These are phyloP conservation scores for Drosophila simulans DNA, from an alignment of 1,140 invertebrate species.

Conservation along the genomic window DNA sequence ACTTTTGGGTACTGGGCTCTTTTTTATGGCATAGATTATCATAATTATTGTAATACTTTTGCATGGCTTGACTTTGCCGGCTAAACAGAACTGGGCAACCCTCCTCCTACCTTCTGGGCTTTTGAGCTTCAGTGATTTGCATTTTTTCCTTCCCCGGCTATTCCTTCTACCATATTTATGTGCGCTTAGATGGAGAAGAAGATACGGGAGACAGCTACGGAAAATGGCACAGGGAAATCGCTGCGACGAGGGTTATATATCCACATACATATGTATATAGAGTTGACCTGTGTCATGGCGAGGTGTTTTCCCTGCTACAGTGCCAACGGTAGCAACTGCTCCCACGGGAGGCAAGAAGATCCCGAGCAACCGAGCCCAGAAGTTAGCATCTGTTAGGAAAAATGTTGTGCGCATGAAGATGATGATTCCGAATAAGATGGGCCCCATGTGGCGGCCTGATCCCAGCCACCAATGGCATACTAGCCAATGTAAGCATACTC, in stretches of 20 bases:
- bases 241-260: constrained; percentile 3
- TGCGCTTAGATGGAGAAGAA: constrained; percentile 56
- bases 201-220: constrained; percentile 48
- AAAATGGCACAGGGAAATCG: background rate
- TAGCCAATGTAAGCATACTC: background rate
- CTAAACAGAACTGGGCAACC: background rate
- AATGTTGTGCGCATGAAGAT: constrained; percentile 11
- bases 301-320: constrained; percentile 55
- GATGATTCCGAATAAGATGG: constrained; percentile 33
- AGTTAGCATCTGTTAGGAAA: constrained; percentile 41
- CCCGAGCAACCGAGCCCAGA: constrained; percentile 41
- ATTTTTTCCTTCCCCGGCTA: constrained; percentile 48
- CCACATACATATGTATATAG: constrained; percentile 12
- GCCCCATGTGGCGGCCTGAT: constrained; percentile 64
- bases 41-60: constrained; percentile 84
- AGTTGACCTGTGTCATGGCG: constrained; percentile 61
- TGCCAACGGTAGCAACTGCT: constrained; percentile 63
- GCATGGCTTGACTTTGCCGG: constrained; percentile 70
- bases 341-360: constrained; percentile 51
- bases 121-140: constrained; percentile 81
- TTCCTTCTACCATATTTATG: constrained; percentile 62
- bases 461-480: constrained; percentile 7
- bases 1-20: constrained; percentile 32
- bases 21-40: constrained; percentile 84
- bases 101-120: constrained; percentile 43